A percentile compares a stretch with the other conserved stretches of the same genome.
Conservation (phyloP, 1,140 invertebrate genomes). For the Heliconius nattereri region DNA sequence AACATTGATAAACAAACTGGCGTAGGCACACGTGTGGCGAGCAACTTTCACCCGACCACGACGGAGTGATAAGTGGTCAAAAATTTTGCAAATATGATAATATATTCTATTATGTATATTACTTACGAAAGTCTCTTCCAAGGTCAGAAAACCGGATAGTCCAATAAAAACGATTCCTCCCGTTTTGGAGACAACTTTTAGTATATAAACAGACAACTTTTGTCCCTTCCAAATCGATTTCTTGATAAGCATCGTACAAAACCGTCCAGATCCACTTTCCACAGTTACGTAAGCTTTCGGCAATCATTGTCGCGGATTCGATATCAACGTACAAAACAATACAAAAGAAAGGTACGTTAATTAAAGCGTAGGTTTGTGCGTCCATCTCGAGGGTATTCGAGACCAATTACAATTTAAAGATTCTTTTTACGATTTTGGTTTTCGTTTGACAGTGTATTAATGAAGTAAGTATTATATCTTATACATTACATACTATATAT, state of each 20-base stretch:
- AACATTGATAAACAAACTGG: conserved; percentile 45
- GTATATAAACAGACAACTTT: conserved; percentile 66
- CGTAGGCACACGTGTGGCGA: conserved; percentile 37
- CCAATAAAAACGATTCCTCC: conserved; percentile 59
- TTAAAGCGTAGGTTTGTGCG: conserved; percentile 52
- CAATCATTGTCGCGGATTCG: conserved; percentile 53
- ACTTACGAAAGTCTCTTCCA: conserved; percentile 58
- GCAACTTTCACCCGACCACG: conserved; percentile 69
- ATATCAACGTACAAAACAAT: conserved; percentile 52
- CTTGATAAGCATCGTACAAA: conserved; percentile 62
- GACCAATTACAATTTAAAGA: conserved; percentile 33
- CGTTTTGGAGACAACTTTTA: conserved; percentile 69
- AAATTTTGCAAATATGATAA: conserved; percentile 55
- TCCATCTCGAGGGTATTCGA: conserved; percentile 28
- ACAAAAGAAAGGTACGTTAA: conserved; percentile 64
- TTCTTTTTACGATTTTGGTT: conserved; percentile 31
- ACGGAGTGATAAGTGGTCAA: conserved; percentile 48
- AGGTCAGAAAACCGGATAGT: conserved; percentile 64
- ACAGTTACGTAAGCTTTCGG: conserved; percentile 61
- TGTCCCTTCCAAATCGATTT: conserved; percentile 68
- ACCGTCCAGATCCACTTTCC: conserved; percentile 64
- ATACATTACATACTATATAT: neutral
- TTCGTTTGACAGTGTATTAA: conserved; percentile 16
- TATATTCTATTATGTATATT: conserved; percentile 54
- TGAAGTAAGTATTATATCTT: neutral